phyloP scores from a whole-genome alignment of 2,888 invertebrate genomes.

The Sphaerophoria taeniata region DNA sequence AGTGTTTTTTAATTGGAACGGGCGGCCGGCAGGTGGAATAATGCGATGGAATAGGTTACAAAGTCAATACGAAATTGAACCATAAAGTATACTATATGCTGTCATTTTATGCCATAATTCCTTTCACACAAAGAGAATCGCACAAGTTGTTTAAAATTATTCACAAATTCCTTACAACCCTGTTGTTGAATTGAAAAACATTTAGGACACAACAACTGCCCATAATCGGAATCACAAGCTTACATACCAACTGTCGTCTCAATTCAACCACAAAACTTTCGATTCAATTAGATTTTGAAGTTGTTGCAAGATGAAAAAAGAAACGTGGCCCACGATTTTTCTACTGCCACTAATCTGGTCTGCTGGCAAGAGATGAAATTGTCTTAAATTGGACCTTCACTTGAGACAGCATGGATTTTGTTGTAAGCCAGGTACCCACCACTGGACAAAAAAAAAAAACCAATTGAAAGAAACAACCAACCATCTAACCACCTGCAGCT shows the following conservation, averaged over 20 bases:
- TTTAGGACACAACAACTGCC: background rate
- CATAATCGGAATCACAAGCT: background rate
- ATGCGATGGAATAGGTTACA: too few species aligned
- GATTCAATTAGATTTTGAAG: constrained; percentile 37
- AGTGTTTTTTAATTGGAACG: constrained; percentile 1
- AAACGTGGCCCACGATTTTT: constrained; percentile 17
- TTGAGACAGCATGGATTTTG: constrained; percentile 52
- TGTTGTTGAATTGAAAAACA: background rate
- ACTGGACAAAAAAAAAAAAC: constrained; percentile 12
- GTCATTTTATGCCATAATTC: too few species aligned
- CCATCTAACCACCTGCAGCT: constrained; percentile 55
- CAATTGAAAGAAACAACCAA: constrained; percentile 26
- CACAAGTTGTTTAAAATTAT: too few species aligned
- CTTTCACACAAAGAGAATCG: too few species aligned
- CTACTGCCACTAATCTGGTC: background rate
- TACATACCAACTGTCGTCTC: constrained; percentile 5
- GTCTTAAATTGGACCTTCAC: constrained; percentile 55
- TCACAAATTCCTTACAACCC: too few species aligned
- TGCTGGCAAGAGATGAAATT: constrained; percentile 38
- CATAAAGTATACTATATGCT: too few species aligned
- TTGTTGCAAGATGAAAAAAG: background rate
- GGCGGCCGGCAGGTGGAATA: constrained; percentile 35
- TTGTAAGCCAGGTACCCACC: constrained; percentile 44
- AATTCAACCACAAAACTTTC: constrained; percentile 7
- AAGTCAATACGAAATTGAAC: too few species aligned